These are phyloP conservation scores for Tolmerus cingulatus DNA, from an alignment of 2,888 invertebrate genomes.

Conservation along the genomic window DNA sequence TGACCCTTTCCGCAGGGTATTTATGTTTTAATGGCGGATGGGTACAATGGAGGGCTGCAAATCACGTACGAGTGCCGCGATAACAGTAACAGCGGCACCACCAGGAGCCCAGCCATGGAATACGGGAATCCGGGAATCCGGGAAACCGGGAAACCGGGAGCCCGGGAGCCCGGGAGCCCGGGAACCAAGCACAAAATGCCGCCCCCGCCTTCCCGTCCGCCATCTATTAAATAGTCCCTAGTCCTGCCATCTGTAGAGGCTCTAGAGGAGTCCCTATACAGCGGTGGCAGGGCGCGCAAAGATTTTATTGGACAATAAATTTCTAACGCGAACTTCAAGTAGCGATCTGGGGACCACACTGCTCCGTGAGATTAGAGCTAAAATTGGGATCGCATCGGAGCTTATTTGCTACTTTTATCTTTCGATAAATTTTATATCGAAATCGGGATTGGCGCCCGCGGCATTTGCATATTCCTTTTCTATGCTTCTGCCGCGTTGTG, in stretches of 20 bases:
- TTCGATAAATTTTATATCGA: slow-evolving; percentile 34
- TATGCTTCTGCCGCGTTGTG: neutral
- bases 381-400: slow-evolving; percentile 34
- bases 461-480: neutral
- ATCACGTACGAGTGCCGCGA: slow-evolving; percentile 45
- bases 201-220: neutral
- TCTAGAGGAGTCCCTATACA: neutral
- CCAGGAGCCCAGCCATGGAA: neutral
- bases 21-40: slow-evolving; percentile 41
- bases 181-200: neutral
- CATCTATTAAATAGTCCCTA: neutral
- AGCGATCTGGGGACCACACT: slow-evolving; percentile 26
- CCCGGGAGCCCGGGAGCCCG: neutral
- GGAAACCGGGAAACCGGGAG: neutral
- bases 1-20: slow-evolving; percentile 41
- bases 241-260: neutral
- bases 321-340: slow-evolving; percentile 42
- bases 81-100: slow-evolving; percentile 36
- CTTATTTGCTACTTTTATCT: slow-evolving; percentile 39
- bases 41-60: slow-evolving; percentile 39
- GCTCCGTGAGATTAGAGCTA: slow-evolving; percentile 24
- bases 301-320: slow-evolving; percentile 46
- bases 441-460: neutral
- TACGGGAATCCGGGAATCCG: neutral
- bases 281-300: slow-evolving; percentile 15